phyloP scores from a whole-genome alignment of 2,797 vertebrate species.

The Eulemur coronatus region DNA sequence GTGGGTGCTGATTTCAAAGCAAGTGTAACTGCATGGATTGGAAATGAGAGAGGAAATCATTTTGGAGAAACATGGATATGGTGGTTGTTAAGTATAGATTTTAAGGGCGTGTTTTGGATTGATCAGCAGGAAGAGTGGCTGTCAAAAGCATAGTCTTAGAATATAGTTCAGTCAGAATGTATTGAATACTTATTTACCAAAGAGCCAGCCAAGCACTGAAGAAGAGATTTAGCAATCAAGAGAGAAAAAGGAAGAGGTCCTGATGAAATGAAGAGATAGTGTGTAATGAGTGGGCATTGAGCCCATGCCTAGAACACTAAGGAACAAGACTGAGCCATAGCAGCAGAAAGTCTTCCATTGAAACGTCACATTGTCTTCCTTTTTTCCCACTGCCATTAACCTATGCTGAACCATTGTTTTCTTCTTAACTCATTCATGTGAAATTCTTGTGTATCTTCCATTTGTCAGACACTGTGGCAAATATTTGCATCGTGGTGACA shows the following conservation, averaged over 20 bases:
- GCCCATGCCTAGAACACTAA: background rate
- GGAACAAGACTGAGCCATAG: background rate
- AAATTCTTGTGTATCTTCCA: background rate
- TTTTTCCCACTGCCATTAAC: background rate
- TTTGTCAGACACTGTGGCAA: background rate
- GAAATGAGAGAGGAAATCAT: background rate
- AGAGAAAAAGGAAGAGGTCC: slow-evolving; percentile 14
- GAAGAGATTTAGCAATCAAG: slow-evolving; percentile 47
- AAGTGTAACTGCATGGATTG: background rate
- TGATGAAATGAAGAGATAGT: slow-evolving; percentile 17
- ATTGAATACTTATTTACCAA: slow-evolving; percentile 64
- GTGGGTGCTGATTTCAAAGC: background rate
- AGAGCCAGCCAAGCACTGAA: slow-evolving; percentile 42
- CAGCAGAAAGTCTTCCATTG: background rate
- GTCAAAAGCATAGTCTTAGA: slow-evolving; percentile 47
- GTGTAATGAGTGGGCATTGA: background rate
- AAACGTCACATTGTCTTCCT: background rate
- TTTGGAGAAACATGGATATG: background rate
- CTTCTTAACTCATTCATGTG: slow-evolving; percentile 6
- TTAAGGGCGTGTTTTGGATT: background rate
- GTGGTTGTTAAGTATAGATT: background rate
- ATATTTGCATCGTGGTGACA: background rate
- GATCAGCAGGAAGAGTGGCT: slow-evolving; percentile 17
- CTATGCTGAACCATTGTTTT: background rate
- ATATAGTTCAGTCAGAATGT: slow-evolving; percentile 57